Evolutionary conservation across 35 echinoderm and acorn worm genomes (phyloP).

Genomic region (Lytechinus pictus): DNA sequence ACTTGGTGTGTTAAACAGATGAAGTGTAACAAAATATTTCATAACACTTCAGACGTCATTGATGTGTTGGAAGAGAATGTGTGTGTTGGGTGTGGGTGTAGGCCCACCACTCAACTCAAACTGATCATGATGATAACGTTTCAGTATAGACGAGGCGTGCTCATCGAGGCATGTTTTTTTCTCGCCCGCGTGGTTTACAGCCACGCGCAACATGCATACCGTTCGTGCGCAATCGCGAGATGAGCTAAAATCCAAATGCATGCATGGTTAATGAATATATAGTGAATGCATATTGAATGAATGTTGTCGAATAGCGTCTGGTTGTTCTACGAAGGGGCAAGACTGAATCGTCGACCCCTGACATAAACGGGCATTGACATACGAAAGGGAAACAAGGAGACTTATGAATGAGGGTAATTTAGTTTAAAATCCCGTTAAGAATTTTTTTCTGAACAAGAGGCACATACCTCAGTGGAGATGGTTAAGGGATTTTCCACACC

Average conservation of each 20-base stretch:
- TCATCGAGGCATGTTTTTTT: neutral
- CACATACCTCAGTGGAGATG: conserved; percentile 30
- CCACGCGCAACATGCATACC: neutral
- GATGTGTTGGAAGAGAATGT: too few species aligned
- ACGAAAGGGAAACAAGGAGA: conserved; percentile 21
- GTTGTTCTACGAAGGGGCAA: conserved; percentile 8
- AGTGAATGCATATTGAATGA: neutral
- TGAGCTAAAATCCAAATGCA: neutral
- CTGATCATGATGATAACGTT: neutral
- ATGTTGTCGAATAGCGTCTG: neutral
- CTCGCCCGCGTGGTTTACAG: neutral
- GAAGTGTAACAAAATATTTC: too few species aligned
- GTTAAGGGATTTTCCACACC: conserved; percentile 25
- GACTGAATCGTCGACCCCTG: conserved; percentile 20
- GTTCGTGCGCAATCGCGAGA: neutral
- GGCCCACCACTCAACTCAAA: neutral
- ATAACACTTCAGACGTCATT: too few species aligned
- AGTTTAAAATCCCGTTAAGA: conserved; percentile 55
- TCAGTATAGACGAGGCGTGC: neutral
- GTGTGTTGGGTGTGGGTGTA: too few species aligned
- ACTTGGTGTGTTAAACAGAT: too few species aligned
- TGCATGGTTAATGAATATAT: neutral
- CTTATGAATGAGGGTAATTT: conserved; percentile 49
- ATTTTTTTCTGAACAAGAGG: neutral
- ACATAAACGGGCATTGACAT: conserved; percentile 45